These are phyloP conservation scores for Eulithis testata DNA, from an alignment of 2,888 invertebrate species.

Conservation along the genomic window DNA sequence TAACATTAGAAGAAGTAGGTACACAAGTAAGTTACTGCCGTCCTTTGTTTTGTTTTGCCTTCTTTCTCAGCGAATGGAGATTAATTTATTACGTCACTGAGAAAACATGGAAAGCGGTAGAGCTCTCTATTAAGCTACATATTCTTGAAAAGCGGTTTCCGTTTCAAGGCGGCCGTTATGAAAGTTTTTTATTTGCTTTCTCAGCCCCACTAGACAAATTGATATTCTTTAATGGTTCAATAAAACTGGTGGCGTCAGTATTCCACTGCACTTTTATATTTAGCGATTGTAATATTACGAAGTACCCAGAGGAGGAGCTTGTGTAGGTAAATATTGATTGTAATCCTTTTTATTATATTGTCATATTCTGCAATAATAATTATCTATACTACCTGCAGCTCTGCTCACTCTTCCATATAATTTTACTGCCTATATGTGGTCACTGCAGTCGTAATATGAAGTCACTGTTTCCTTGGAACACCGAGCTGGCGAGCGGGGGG, in stretches of 20 bases:
- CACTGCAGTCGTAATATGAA: background rate
- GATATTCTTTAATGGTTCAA: no score
- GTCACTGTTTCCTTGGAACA: background rate
- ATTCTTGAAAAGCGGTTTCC: constrained; percentile 44
- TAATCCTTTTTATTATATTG: no score
- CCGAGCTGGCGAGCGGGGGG: constrained; percentile 66
- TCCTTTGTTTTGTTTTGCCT: constrained; percentile 69
- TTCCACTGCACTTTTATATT: no score
- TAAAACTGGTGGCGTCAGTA: no score
- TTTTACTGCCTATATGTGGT: background rate
- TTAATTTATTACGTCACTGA: constrained; percentile 80
- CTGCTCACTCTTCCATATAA: no score
- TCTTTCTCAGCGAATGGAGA: constrained; percentile 68
- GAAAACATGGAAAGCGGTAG: constrained; percentile 77
- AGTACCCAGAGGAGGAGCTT: no score
- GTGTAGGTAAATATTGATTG: no score
- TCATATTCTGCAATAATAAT: no score
- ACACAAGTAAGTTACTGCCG: constrained; percentile 58
- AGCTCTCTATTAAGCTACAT: constrained; percentile 34
- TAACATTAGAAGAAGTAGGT: constrained; percentile 36
- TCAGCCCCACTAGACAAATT: no score
- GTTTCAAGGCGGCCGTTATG: background rate
- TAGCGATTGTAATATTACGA: no score
- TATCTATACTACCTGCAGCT: no score
- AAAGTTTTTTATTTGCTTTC: no score